Conservation (phyloP, 2,113 vertebrate species). For the Gobius niger region DNA sequence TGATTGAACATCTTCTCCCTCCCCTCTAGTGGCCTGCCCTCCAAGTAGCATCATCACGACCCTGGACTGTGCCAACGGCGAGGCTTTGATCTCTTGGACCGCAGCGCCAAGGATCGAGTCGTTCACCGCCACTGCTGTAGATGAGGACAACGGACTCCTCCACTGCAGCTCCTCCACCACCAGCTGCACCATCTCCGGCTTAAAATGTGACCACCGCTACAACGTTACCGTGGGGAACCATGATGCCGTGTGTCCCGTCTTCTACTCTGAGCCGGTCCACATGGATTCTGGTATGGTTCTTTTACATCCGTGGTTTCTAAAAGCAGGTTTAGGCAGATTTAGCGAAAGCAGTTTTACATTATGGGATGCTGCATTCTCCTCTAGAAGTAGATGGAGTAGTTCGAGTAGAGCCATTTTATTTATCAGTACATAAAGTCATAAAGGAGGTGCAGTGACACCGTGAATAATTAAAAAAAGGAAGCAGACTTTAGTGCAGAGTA, state of each 20-base stretch:
- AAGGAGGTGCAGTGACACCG: no score
- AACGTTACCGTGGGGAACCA: conserved; percentile 56
- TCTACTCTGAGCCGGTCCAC: conserved; percentile 53
- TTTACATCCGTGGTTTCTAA: neutral
- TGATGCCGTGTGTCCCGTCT: conserved; percentile 63
- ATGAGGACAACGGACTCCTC: conserved; percentile 49
- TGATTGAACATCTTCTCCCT: neutral
- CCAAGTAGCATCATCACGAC: conserved; percentile 50
- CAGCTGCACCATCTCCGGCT: conserved; percentile 61
- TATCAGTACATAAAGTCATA: no score
- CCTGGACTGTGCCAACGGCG: conserved; percentile 69
- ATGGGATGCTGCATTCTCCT: no score
- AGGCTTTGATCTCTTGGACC: conserved; percentile 70
- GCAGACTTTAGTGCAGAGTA: no score
- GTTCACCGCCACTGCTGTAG: conserved; percentile 66
- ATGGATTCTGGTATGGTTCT: conserved; percentile 70
- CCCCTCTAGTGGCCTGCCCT: conserved; percentile 68
- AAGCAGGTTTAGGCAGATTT: no score
- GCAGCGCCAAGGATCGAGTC: conserved; percentile 36
- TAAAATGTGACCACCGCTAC: conserved; percentile 70
- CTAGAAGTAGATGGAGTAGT: no score
- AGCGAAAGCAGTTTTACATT: no score
- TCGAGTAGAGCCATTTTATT: no score
- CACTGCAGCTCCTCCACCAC: conserved; percentile 67
- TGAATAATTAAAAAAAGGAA: no score